Evolutionary conservation across 2,113 vertebrate species (phyloP).

Genomic region (Odontophorus gujanensis): DNA sequence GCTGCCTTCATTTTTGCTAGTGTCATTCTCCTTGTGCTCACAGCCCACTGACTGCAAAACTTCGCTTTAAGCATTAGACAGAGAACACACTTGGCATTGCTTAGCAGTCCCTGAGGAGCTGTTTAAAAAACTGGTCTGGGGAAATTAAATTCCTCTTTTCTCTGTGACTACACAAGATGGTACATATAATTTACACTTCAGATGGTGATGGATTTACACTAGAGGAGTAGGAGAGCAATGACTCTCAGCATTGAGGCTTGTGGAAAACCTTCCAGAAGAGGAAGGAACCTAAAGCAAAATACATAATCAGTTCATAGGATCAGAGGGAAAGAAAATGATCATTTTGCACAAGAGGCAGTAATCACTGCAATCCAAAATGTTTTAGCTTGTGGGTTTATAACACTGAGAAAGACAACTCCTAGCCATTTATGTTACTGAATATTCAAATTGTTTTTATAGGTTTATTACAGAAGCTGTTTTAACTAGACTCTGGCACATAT

Average conservation of each 20-base stretch:
- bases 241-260: neutral
- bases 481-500: neutral
- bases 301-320: neutral
- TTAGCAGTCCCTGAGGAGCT: neutral
- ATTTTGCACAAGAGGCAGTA: neutral
- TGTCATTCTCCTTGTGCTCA: neutral
- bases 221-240: neutral
- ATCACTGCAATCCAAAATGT: neutral
- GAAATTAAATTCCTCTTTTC: slow-evolving; percentile 10
- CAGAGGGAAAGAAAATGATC: neutral
- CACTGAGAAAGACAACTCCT: neutral
- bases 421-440: neutral
- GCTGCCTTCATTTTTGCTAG: neutral
- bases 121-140: neutral
- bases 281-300: neutral
- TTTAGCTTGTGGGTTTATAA: neutral
- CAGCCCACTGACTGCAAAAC: neutral
- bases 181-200: neutral
- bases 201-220: neutral
- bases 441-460: neutral
- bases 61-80: neutral
- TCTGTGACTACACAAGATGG: neutral
- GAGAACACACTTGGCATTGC: neutral
- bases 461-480: neutral
- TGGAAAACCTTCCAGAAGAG: neutral